These are phyloP conservation scores for Agelas oroides DNA, from an alignment of 37 sponge, comb jelly and placozoan species.

Conservation along the genomic window DNA sequence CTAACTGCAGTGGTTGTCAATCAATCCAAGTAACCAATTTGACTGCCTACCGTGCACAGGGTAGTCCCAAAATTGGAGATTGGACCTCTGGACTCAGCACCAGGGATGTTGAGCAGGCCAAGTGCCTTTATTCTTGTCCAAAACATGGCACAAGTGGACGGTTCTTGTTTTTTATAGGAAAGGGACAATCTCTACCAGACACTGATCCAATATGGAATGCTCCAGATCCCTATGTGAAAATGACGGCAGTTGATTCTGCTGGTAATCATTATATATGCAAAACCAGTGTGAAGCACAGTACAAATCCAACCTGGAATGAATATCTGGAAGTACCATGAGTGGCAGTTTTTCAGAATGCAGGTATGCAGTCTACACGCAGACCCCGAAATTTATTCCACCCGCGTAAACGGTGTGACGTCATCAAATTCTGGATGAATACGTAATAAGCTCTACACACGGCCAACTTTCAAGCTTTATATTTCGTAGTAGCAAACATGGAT, in stretches of 20 bases:
- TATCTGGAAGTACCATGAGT: not conserved
- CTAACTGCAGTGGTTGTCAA: not conserved
- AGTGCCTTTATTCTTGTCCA: not conserved
- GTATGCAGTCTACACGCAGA: too few species aligned
- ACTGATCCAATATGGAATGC: conserved; percentile 11
- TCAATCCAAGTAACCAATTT: too few species aligned
- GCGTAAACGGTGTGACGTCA: too few species aligned
- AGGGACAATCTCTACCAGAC: conserved; percentile 7
- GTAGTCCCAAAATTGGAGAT: not conserved
- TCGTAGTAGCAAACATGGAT: too few species aligned
- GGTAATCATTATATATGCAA: not conserved
- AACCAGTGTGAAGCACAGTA: not conserved
- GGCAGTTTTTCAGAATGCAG: conserved; percentile 11
- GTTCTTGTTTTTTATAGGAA: not conserved
- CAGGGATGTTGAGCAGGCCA: conserved; percentile 1
- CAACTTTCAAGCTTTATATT: too few species aligned
- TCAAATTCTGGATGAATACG: too few species aligned
- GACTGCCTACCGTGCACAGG: not conserved
- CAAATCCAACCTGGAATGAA: conserved; percentile 2
- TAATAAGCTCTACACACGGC: too few species aligned
- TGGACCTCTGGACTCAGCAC: not conserved
- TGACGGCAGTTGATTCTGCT: conserved; percentile 6
- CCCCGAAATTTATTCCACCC: too few species aligned
- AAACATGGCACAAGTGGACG: not conserved
- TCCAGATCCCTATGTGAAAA: conserved; percentile 29